A percentile compares a stretch with the other conserved stretches of the same genome.
Evolutionary conservation across 37 sponge, comb jelly and placozoan species (phyloP).

Genomic region (Hexactinellida sp.): DNA sequence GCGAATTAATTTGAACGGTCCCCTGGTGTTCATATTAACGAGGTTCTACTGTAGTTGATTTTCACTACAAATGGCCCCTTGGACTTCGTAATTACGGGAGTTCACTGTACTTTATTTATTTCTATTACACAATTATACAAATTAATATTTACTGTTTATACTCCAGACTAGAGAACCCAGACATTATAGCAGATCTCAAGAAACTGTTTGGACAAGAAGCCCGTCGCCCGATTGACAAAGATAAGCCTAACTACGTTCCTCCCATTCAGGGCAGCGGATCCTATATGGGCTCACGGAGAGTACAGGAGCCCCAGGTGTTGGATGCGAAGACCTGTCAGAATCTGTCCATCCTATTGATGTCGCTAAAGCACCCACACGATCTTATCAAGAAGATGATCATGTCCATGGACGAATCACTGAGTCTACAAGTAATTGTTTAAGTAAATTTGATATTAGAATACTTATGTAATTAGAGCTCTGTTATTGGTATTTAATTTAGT

Average conservation of each 20-base stretch:
- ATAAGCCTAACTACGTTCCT: not conserved
- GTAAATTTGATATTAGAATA: not conserved
- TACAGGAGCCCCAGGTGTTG: not conserved
- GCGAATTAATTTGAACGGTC: no score
- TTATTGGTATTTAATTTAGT: no score
- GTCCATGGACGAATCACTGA: not conserved
- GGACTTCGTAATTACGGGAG: no score
- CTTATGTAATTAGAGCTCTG: not conserved
- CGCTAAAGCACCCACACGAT: not conserved
- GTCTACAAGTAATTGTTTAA: not conserved
- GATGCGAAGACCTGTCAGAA: slow-evolving; percentile 6
- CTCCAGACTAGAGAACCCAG: slow-evolving; percentile 8
- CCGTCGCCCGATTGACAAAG: not conserved
- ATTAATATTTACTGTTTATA: no score
- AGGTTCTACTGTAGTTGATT: no score
- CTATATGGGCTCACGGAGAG: not conserved
- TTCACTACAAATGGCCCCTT: no score
- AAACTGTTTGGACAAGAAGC: slow-evolving; percentile 15
- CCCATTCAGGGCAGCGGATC: not conserved
- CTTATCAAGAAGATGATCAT: not conserved
- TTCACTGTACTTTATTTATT: no score
- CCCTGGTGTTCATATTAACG: no score
- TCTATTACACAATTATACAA: no score
- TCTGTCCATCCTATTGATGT: slow-evolving; percentile 8
- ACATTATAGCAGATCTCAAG: not conserved